Base-by-base conservation (phyloP, 2,888 invertebrate species). In the Pycnomerus fuliginosus region DNA sequence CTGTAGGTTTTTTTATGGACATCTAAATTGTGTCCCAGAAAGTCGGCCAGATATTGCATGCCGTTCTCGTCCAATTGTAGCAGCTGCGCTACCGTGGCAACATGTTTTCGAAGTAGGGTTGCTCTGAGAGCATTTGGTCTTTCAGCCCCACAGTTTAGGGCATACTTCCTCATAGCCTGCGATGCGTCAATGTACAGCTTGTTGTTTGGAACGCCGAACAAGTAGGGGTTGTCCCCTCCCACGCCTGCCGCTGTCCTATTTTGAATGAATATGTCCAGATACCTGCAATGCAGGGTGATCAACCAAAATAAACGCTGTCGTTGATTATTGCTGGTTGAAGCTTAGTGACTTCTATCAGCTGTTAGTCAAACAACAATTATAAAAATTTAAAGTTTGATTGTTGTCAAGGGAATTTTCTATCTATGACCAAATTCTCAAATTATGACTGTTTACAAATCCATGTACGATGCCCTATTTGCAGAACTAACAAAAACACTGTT, bases 91-190 rank as follows among this genome's bases (percentile, higher is more conserved):
- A 36, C 36, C 10, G 42, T 42, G 5, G 42, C 42, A 5, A 36
- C 36, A 15, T 42, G 42, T 30, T 42, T 42, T 2, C 42, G 16
- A 7, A 42, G 22, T 11, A 11, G 29, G 8, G 42, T 42, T 45
- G 47, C 55, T 52, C 55, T 58, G 51, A 63, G 15, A 8, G 36
- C 13, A 3, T 25, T 10, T 3, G 30, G 30, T 10, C 14, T 3
- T n/a, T 11, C 10, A 5, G 30, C 30, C 4, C 14, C 14, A 14
- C 5, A 29, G 5, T 29, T 3, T 3, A 5, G 3, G 11, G 30
- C 10, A 12, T 13, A 29, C 3, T 29, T 7, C 4, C 30, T 3
- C 10, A 29, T 7, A 14, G 14, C 30, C n/a, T 4, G 4, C 4
- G 30, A 29, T 5, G 13, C 30, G 15, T 29, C 30, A 7, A 29